Conservation (phyloP, 2,888 invertebrate genomes). For the Branchipolynoe longqiensis region DNA sequence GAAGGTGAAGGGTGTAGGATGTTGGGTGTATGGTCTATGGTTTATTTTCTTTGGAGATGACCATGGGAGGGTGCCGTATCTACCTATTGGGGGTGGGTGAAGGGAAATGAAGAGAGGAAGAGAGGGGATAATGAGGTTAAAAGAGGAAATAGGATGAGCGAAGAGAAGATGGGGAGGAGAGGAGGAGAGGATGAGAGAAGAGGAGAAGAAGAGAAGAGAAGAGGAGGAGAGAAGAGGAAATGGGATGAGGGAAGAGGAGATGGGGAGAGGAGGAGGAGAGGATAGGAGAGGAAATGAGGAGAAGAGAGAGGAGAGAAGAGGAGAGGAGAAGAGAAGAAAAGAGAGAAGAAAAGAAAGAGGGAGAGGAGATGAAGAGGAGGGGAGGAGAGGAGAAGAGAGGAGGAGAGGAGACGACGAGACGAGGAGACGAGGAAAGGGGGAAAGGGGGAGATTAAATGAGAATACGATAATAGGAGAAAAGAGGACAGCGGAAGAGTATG, state of each 20-base stretch:
- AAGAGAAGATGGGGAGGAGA: neutral
- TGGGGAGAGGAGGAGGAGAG: neutral
- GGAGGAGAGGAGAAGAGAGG: neutral
- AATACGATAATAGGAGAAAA: neutral
- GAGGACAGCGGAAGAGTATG: neutral
- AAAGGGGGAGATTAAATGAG: neutral
- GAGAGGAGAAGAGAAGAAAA: neutral
- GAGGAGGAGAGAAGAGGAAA: neutral
- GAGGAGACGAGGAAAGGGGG: neutral
- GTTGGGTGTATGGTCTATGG: no score
- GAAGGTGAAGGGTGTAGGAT: no score
- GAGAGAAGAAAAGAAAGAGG: neutral
- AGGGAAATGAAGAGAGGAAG: no score
- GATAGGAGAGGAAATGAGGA: neutral
- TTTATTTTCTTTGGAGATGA: no score
- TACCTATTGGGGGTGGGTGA: no score
- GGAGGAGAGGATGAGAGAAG: neutral
- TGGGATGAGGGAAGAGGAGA: neutral
- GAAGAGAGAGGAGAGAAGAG: neutral
- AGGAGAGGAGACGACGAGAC: neutral
- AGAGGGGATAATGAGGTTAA: no score
- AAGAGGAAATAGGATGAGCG: neutral
- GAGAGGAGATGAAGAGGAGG: neutral
- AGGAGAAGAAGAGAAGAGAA: neutral
- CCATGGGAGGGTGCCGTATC: no score